Percentiles rank a stretch among this genome's conserved stretches.
phyloP scores from a whole-genome alignment of 2,113 vertebrate genomes.

The Macrotis lagotis region DNA sequence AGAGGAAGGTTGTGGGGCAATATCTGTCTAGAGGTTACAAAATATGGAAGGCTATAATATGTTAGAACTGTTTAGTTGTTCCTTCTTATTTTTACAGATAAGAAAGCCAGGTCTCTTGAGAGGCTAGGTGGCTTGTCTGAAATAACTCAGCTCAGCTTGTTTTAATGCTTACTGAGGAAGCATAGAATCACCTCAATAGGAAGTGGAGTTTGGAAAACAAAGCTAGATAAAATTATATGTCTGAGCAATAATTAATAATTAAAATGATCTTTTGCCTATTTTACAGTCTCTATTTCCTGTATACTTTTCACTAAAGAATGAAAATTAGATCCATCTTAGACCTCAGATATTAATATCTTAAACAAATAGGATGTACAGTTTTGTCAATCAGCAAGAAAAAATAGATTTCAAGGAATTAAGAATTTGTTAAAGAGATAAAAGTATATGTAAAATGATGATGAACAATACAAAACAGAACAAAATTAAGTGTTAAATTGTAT shows the following conservation, averaged over 20 bases:
- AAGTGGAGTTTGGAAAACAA: too few species aligned
- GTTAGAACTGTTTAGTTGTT: not conserved
- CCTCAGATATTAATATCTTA: not conserved
- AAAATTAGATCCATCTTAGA: not conserved
- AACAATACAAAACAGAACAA: not conserved
- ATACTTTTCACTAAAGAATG: constrained; percentile 7
- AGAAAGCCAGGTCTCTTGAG: constrained; percentile 28
- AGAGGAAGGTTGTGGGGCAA: not conserved
- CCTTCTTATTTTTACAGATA: constrained; percentile 6
- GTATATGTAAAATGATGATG: not conserved
- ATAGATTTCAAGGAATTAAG: constrained; percentile 7
- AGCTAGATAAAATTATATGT: not conserved
- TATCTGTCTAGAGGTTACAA: not conserved
- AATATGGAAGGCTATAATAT: not conserved
- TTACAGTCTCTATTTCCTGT: not conserved
- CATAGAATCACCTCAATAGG: not conserved
- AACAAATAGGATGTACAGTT: constrained; percentile 23
- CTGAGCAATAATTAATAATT: not conserved
- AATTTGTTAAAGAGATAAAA: constrained; percentile 1
- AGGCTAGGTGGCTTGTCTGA: constrained; percentile 25
- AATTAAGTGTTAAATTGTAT: constrained; percentile 12
- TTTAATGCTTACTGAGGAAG: not conserved
- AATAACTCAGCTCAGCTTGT: not conserved
- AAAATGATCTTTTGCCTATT: not conserved
- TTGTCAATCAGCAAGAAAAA: constrained; percentile 14